Evolutionary conservation across 2,888 invertebrate genomes (phyloP).

Genomic region (Thecocarcelia acutangulata): DNA sequence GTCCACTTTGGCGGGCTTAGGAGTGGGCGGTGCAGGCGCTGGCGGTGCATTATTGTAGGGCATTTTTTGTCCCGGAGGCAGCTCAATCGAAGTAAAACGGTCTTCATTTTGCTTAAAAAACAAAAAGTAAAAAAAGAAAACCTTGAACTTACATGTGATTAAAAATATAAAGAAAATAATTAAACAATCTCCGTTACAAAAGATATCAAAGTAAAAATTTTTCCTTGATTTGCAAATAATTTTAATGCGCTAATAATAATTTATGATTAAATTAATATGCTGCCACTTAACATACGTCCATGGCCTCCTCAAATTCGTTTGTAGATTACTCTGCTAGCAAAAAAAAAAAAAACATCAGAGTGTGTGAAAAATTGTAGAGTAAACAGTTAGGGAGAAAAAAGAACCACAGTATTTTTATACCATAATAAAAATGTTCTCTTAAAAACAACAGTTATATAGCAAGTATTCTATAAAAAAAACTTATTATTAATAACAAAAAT

Average conservation of each 20-base stretch:
- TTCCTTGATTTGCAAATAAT: conserved; percentile 9
- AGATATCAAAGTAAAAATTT: conserved; percentile 17
- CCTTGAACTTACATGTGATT: conserved; percentile 1
- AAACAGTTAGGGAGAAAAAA: conserved; percentile 6
- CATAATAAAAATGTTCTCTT: too few relatives aligned
- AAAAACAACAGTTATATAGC: too few relatives aligned
- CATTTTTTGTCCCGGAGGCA: conserved; percentile 71
- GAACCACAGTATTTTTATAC: too few relatives aligned
- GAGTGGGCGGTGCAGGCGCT: conserved; percentile 65
- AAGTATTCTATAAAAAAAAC: too few relatives aligned
- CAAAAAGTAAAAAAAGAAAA: neutral
- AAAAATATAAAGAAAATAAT: conserved; percentile 5
- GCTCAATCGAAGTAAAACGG: conserved; percentile 75
- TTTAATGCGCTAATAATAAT: conserved; percentile 42
- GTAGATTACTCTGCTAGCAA: neutral
- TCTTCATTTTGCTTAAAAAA: conserved; percentile 76
- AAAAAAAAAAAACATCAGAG: neutral
- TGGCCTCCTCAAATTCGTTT: conserved; percentile 21
- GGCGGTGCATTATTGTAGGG: conserved; percentile 61
- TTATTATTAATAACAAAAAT: too few relatives aligned
- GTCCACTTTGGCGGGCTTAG: conserved; percentile 62
- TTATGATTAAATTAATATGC: conserved; percentile 53
- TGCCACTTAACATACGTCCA: conserved; percentile 35
- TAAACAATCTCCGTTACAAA: neutral
- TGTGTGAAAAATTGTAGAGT: neutral